Percentiles rank a stretch among this genome's conserved stretches.
These are phyloP conservation scores for Lerema accius DNA, from an alignment of 1,140 invertebrate species.

Conservation along the genomic window DNA sequence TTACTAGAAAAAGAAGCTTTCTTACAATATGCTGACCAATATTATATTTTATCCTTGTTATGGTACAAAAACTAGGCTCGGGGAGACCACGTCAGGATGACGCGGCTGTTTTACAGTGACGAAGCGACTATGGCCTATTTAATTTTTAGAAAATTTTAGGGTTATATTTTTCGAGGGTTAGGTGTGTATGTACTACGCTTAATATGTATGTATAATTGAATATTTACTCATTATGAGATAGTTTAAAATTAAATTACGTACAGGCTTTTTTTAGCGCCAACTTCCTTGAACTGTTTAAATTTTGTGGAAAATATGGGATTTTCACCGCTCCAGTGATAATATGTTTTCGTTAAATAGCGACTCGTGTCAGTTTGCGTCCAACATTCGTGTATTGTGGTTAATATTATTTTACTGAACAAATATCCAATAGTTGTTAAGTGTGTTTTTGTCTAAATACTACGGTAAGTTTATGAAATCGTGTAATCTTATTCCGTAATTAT, in stretches of 20 bases:
- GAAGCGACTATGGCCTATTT: no score
- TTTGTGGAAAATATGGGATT: slow-evolving; percentile 10
- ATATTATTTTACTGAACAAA: slow-evolving; percentile 6
- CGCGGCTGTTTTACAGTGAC: no score
- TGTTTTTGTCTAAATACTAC: slow-evolving; percentile 3
- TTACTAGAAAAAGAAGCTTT: no score
- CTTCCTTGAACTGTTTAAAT: slow-evolving; percentile 10
- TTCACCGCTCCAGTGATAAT: no score
- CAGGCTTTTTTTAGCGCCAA: slow-evolving; percentile 5
- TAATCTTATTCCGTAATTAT: slow-evolving; percentile 5
- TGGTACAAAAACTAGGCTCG: no score
- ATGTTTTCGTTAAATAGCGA: slow-evolving; percentile 1
- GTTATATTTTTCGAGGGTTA: no score
- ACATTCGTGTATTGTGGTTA: slow-evolving; percentile 1
- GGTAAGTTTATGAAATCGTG: slow-evolving; percentile 6
- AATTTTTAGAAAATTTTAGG: no score
- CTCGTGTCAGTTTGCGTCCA: slow-evolving; percentile 5
- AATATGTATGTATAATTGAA: not conserved
- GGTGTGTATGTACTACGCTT: no score
- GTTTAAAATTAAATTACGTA: slow-evolving; percentile 12
- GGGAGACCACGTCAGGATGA: no score
- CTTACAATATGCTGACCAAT: no score
- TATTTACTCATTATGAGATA: slow-evolving; percentile 9
- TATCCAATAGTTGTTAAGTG: slow-evolving; percentile 5
- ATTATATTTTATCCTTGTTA: no score